These are phyloP conservation scores for Pyrrhura leucotis DNA, from an alignment of 2,797 vertebrate species.

Conservation along the genomic window DNA sequence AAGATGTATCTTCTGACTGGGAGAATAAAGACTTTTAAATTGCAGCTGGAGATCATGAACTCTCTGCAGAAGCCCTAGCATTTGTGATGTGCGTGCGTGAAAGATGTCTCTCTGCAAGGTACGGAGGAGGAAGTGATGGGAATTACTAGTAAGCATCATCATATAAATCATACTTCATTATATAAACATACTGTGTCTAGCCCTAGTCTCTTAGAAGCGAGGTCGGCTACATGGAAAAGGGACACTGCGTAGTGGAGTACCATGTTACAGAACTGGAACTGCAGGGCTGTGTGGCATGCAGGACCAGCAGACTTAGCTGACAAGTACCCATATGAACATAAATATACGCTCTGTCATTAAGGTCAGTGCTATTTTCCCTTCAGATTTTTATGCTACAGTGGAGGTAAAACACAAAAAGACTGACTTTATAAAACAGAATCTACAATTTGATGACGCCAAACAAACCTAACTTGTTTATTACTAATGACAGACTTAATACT, in stretches of 20 bases:
- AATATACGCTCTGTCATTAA: not conserved
- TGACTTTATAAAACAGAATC: not conserved
- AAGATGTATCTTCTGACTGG: not conserved
- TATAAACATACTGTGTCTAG: not conserved
- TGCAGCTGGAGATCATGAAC: not conserved
- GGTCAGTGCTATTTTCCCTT: not conserved
- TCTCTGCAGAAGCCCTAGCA: not conserved
- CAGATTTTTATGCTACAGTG: not conserved
- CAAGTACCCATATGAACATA: not conserved
- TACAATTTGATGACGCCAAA: not conserved
- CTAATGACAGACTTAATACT: not conserved
- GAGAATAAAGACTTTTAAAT: not conserved
- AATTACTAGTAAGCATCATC: not conserved
- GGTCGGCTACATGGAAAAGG: fast-evolving
- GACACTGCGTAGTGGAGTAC: not conserved
- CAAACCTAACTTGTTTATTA: not conserved
- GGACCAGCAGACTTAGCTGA: not conserved
- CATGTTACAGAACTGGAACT: not conserved
- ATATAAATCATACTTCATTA: not conserved
- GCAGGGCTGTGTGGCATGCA: not conserved
- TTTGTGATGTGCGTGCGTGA: fast-evolving
- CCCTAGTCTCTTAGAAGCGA: not conserved
- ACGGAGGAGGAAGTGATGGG: not conserved
- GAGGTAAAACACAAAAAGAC: not conserved
- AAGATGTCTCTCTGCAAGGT: not conserved